Evolutionary conservation across 2,888 invertebrate species (phyloP).

Genomic region (Andricus quercusramuli): DNA sequence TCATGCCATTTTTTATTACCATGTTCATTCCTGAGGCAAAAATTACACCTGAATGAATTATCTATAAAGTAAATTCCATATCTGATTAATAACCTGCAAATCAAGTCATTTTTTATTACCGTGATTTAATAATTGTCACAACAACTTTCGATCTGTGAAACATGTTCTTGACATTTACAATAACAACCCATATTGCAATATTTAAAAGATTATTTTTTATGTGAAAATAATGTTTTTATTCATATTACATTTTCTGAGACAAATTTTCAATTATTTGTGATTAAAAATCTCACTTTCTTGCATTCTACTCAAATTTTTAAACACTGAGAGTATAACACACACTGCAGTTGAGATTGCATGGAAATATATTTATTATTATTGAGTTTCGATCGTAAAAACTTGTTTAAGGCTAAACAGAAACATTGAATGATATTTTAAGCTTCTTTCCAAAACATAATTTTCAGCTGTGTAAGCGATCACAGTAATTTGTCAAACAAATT

Average conservation of each 20-base stretch:
- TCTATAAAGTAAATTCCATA: neutral
- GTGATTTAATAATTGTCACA: neutral
- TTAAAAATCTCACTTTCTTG: neutral
- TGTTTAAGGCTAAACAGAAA: neutral
- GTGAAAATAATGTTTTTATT: neutral
- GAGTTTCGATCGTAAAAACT: neutral
- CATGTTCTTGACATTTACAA: neutral
- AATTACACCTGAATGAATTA: neutral
- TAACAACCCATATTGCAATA: neutral
- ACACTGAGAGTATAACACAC: neutral
- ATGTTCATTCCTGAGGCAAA: constrained; percentile 60
- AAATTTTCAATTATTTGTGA: neutral
- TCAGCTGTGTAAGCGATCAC: too few species aligned
- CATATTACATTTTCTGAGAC: neutral
- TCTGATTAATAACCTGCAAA: neutral
- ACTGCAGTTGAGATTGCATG: neutral
- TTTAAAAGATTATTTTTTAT: neutral
- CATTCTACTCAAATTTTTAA: neutral
- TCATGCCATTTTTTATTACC: neutral
- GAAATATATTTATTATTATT: neutral
- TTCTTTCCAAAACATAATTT: too few species aligned
- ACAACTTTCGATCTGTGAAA: neutral
- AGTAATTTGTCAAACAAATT: too few species aligned
- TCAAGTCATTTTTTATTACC: neutral
- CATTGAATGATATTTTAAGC: too few species aligned